Base-by-base conservation (phyloP, 2,888 invertebrate species). In the Drosophila diplacantha region DNA sequence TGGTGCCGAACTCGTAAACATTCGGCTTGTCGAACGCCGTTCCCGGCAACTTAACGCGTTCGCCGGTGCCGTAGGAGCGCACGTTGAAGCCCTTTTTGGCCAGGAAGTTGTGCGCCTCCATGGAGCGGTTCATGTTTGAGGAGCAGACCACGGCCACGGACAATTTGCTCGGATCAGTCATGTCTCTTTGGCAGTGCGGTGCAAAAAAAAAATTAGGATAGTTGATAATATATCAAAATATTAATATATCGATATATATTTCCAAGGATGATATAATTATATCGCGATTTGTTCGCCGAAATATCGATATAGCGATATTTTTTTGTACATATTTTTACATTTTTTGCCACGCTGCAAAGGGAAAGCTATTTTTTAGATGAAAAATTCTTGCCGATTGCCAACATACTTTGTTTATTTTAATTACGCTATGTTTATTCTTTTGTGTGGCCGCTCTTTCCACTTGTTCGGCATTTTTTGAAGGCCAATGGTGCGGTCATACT, bases 51-150 rank as follows among this genome's bases (percentile, higher is more conserved):
- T 99, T 99, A 1, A 99, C 99, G 7, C 96, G 95, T 85, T 96
- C 96, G 9, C 96, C 96, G 31, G 96, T 96, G 16, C 97, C 97
- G 89, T 94, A 98, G 0, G 98, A 98, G 85, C 95, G 93, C 0
- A 99, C 98, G 86, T 93, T 93, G 87, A 96, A 99, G 14, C 99
- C 99, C 85, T 98, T 98, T 90, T 99, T 99, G 57, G 96, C 95
- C 49, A 99, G 90, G 89, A 98, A 97, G 61, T 96, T 96, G 90
- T 99, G 99, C 16, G 99, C 99, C 90, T 99, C 99, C 99, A 99
- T 99, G 84, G 98, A 98, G 62, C 99, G 92, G 87, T 99, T 99
- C 97, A 99, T 99, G 88, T 99, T 99, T 85, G 98, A 98, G 9
- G 99, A 99, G 90, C 99, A 99, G 75, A 98, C 96, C 56, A 99